Base-by-base conservation (phyloP, 2,797 vertebrate species). In the Salarias fasciatus region DNA sequence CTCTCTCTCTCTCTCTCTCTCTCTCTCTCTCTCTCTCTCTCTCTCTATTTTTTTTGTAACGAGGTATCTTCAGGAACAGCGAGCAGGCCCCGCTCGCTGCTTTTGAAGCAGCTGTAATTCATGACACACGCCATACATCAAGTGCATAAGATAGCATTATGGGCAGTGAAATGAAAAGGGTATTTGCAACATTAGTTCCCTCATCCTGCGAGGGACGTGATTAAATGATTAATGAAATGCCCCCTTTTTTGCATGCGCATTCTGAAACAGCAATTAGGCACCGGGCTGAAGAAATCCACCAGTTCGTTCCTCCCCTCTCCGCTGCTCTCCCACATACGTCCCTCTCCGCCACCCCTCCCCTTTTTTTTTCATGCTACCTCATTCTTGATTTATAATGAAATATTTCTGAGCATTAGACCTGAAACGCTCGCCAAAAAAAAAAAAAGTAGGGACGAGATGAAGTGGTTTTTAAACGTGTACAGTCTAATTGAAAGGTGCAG, bases 211-310 rank as follows among this genome's bases (percentile, higher is more conserved):
- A 97, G 95, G 94, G 95, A 97, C 95, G 93, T 98, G 97, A 99
- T 99, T 99, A 99, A 98, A 99, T 99, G 97, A 99, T 99, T 97
- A 98, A 99, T 99, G 97, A 97, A 99, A 98, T 95, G 93, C 95
- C 93, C 95, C 82, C 6, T 30, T 68, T 80, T 86, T 94, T 96
- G 95, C 95, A 95, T 95, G 96, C 93, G 92, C 95, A 94, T 98
- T 96, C 95, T 94, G 95, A 97, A 98, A 95, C 94, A 95, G 96
- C 96, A 99, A 99, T 99, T 98, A 99, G 95, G 94, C 94, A 94
- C 89, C 90, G 92, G 94, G 75, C 93, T 93, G 93, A 88, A 92
- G 94, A 94, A 94, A 94, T 90, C 92, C 88, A 92, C 92, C 75
- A 37, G 63, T 54, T 55, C 52, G 47, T 76, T 72, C 68, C 76